Base-by-base conservation (phyloP, 2,797 vertebrate genomes). In the Pseudotriccus pelzelni region DNA sequence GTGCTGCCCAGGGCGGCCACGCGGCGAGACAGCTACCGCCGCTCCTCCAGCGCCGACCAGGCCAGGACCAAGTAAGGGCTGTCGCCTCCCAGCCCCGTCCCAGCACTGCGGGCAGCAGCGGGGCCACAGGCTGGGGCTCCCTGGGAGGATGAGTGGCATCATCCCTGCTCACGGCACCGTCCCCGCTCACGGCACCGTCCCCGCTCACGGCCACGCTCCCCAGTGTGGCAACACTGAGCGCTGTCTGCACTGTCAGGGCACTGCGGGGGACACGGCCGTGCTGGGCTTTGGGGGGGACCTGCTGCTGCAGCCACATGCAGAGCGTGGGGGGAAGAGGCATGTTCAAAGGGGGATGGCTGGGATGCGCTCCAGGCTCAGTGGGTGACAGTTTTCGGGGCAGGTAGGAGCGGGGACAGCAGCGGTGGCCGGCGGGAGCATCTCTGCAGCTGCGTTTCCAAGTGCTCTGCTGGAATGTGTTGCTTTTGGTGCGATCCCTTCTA, bases 41-140 rank as follows among this genome's bases (percentile, higher is more conserved):
- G 99, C 58, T 99, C 99, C 60, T 98, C 99, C 98, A 99, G 99
- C 85, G 99, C 99, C 95, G 99, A 99, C 98, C 99, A 99, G 97
- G 98, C 99, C 97, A 98, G 97, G 96, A 97, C 98, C 93, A 97
- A 98, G 98, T 98, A 98, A 98, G 98, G 73, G 83, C 30, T 47
- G 52, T n/a, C 24, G 0, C 67, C 32, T 50, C 53, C 76, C 1
- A 1, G 70, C 27, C n/a, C 59, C 1, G 0, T 46, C 55, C 43
- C 55, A 56, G 41, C 49, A 7, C 53, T 1, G 23, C 2, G 3
- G 72, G 72, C 8, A 52, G 49, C 55, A 60, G 49, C 0, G 0
- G 67, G 67, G 24, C 20, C 4, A 0, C 1, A 44, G 37, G 74
- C 47, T 43, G 56, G 62, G 58, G 70, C 18, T 82, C 25, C 12